Base-by-base conservation (phyloP, 92 coral and sea anemone species). In the Epizoanthus rinbou region DNA sequence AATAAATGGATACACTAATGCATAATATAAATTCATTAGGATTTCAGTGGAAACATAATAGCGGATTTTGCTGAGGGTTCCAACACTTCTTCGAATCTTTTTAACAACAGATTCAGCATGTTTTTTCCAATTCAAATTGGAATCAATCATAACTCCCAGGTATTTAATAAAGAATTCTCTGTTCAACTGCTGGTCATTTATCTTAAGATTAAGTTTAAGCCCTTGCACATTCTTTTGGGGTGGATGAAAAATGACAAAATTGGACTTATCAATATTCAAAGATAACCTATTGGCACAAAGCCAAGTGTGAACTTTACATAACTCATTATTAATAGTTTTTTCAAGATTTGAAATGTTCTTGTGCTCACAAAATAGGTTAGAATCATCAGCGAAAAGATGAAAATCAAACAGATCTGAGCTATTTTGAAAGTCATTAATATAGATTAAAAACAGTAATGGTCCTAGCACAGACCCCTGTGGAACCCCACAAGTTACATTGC, bases 311-410 rank as follows among this genome's bases (percentile, higher is more conserved):
- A 80, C 74, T 13, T 80, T 62, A 37, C 25, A 62, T 35, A 80
- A 52, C 70, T 80, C 84, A 57, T 35, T 64, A 64, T 80, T 80
- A 62, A 80, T 43, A 80, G 56, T 80, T 57, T 39, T 28, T 80
- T 80, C 52, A 22, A 80, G 69, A 18, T 59, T 59, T 59, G 17
- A 23, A 59, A 80, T 47, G 35, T 47, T 80, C 69, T 80, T 80
- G 73, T 80, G 35, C 41, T 45, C 64, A 76, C 63, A 76, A 57
- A 76, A 76, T 45, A 76, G 64, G 63, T 45, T 76, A 45, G 82
- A 47, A 76, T 68, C 74, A 68, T 68, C 74, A 68, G 74, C 74
- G 33, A 68, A 68, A 68, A 68, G 31, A 25, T 68, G 74, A 68
- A 68, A 68, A 68, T 68, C 74, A 68, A 68, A 24, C 16, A 68